Evolutionary conservation across 2,888 invertebrate genomes (phyloP), one percentile per base, ranked within the genome.

Genomic region (Eueremaeus valkanovi): DNA sequence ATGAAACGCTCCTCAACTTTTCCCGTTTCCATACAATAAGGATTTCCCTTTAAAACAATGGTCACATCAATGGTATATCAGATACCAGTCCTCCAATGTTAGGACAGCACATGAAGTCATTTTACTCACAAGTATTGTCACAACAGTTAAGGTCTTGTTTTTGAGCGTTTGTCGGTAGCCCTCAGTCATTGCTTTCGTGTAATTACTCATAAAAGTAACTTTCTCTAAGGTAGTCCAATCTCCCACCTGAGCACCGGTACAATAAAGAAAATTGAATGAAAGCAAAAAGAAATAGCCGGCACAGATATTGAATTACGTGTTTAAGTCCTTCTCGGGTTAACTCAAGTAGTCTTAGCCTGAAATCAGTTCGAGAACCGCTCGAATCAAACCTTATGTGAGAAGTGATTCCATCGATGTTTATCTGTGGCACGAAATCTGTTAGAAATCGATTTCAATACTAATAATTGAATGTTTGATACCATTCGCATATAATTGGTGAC

Each of bases 351-450:
- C 77, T 77, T 24, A 80, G 73, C n/a, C 77, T 79, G 49, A 80
- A 78, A 72, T 80, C 79, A 11, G 79, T 78, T 29, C 95, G 87
- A 81, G 92, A 88, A 16, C 95, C 94, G 81, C 92, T 92, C 81
- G 94, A 92, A 82, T 92, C 92, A 85, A 95, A 95, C 75, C 92
- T 90, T 81, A 95, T 91, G 83, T 92, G 92, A 73, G 95, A 95
- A 3, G 93, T 94, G 77, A 95, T 86, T n/a, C 94, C 94, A 85
- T 93, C 92, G 80, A 93, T 88, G 84, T 93, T 93, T 79, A 93
- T 92, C 93, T 93, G 27, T 36, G 5, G 11, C 36, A 36, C 49
- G 21, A 16, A 18, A 33, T 58, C 29, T 31, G n/a, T n/a, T n/a
- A n/a, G n/a, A n/a, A n/a, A n/a, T n/a, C 21, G 16, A 73, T 75